These are phyloP conservation scores for Phyllopteryx taeniolatus DNA, from an alignment of 2,113 vertebrate genomes.

Conservation along the genomic window DNA sequence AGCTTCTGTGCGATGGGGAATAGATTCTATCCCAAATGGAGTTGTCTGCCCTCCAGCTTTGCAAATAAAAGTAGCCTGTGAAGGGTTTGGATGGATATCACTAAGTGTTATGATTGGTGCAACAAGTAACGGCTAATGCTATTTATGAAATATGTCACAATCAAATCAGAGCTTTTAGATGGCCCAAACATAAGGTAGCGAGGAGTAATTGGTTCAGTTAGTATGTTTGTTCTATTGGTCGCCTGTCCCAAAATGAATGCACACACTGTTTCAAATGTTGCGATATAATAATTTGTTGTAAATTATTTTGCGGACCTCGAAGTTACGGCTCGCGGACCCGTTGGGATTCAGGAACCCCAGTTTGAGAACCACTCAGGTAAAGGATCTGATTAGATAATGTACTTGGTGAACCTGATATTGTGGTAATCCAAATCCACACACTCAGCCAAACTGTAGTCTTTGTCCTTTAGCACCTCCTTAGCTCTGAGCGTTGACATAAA, in stretches of 20 bases:
- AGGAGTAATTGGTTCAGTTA: too few species aligned
- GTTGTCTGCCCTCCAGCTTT: slow-evolving; percentile 57
- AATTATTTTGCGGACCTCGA: too few species aligned
- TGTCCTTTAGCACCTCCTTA: not conserved
- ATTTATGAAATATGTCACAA: too few species aligned
- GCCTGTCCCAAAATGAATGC: too few species aligned
- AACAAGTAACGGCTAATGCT: too few species aligned
- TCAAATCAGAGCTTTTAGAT: too few species aligned
- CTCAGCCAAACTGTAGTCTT: not conserved
- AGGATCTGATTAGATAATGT: not conserved
- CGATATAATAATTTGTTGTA: too few species aligned
- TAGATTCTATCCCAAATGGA: slow-evolving; percentile 73
- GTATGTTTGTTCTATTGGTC: too few species aligned
- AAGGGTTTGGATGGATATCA: slow-evolving; percentile 29
- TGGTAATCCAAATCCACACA: not conserved
- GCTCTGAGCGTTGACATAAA: slow-evolving; percentile 2
- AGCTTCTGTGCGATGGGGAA: slow-evolving; percentile 71
- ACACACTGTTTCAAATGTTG: too few species aligned
- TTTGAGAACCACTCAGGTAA: not conserved
- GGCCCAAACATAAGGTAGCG: too few species aligned
- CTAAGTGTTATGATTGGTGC: slow-evolving; percentile 41
- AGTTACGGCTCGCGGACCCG: too few species aligned
- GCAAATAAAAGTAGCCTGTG: slow-evolving; percentile 64
- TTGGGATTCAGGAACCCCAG: not conserved
- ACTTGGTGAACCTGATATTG: not conserved